Base-by-base conservation (phyloP, 1,140 invertebrate species). In the Brachionus plicatilis region DNA sequence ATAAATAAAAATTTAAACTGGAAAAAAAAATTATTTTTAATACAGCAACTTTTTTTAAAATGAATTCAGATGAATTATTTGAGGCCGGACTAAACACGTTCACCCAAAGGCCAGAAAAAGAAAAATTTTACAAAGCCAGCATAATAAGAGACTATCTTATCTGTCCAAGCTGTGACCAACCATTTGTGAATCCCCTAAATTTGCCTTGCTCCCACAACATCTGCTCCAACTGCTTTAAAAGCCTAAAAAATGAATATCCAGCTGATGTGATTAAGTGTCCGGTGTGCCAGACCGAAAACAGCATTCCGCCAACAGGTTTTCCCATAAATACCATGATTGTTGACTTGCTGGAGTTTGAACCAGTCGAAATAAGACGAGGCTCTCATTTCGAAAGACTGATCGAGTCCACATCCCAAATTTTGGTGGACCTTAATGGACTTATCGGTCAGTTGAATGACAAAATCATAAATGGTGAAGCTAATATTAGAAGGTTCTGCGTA, bases 171-270 rank as follows among this genome's bases (percentile, higher is more conserved):
- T 76, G 72, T 50, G 72, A 47, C 17, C 41, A 76, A 24, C 41
- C 20, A 47, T 76, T 27, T 50, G 43, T 27, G 0, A 76, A 45
- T 29, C 72, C 72, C 24, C 27, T 76, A 14, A 76, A 76, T 27
- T n/a, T 76, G 43, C 20, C 72, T 14, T 76, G 72, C 17, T 76
- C 72, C 0, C 72, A 76, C 20, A 76, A 76, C 43, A 47, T 76
- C 8, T 76, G 72, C n/a, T 27, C 17, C 8, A 76, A 76, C 53
- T 76, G 72, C 8, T 76, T 53, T 9, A 76, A 76, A 27, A 76
- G 20, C n/a, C n/a, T 76, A 76, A 76, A 76, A 50, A 72, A 72
- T 45, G 72, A 50, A n/a, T 27, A 37, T 76, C 43, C 45, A 29
- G 2, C 4, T 37, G 11, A 24, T 33, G n/a, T 17, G 11, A 27